A percentile compares a stretch with the other conserved stretches of the same genome.
Evolutionary conservation across 2,113 vertebrate species (phyloP).

Genomic region (Dicrurus megarhynchus): DNA sequence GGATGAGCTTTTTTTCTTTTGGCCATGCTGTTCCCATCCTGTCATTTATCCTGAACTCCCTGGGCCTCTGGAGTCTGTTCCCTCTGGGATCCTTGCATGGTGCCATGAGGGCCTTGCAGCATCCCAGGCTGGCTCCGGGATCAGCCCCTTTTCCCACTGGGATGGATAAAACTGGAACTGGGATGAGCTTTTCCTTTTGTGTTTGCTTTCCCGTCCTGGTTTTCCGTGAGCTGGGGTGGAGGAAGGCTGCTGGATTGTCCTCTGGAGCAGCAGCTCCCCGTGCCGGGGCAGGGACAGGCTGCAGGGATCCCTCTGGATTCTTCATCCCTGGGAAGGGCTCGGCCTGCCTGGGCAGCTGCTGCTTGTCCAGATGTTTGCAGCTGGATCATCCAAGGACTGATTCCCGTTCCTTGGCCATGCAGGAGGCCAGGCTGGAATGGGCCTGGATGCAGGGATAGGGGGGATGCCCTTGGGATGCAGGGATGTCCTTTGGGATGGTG

Average conservation of each 20-base stretch:
- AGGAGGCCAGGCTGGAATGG: not conserved
- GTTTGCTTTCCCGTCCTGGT: not conserved
- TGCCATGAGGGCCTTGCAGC: not conserved
- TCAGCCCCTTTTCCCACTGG: fast-evolving
- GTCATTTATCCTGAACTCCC: not conserved
- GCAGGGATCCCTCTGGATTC: not conserved
- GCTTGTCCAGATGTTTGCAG: fast-evolving
- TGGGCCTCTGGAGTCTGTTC: not conserved
- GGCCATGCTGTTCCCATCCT: not conserved
- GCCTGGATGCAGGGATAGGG: not conserved
- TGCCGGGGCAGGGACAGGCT: not conserved
- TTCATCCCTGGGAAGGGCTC: not conserved
- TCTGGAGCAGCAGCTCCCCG: not conserved
- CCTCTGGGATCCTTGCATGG: fast-evolving
- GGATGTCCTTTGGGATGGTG: too few relatives aligned
- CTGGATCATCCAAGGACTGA: not conserved
- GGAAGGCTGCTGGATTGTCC: not conserved
- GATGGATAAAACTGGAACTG: not conserved
- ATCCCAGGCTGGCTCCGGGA: not conserved
- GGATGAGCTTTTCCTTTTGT: not conserved
- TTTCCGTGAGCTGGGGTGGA: not conserved
- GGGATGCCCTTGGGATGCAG: not conserved
- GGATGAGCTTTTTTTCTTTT: not conserved
- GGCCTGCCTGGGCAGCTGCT: not conserved
- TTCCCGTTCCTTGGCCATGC: not conserved